Conservation (phyloP, 53 echinoderm and acorn worm species). For the Paracentrotus lividus region DNA sequence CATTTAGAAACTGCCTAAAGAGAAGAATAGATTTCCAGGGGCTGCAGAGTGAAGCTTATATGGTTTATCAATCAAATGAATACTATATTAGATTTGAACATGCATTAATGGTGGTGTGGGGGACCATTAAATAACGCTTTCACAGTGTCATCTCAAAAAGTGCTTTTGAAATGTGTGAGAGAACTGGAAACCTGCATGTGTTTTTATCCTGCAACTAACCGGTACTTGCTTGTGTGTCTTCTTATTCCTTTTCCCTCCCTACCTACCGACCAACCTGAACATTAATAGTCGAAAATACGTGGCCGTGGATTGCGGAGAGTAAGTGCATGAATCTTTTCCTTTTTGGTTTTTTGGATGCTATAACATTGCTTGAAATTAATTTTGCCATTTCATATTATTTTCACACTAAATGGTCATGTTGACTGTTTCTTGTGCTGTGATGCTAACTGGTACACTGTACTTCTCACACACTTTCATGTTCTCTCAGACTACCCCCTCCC, state of each 20-base stretch:
- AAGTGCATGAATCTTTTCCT: slow-evolving; percentile 58
- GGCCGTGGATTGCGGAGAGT: slow-evolving; percentile 56
- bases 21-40: neutral
- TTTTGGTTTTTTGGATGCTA: neutral
- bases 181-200: slow-evolving; percentile 15
- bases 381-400: neutral
- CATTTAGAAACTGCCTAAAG: neutral
- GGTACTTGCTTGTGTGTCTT: slow-evolving; percentile 37
- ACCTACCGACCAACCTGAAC: slow-evolving; percentile 3
- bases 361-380: neutral
- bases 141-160: neutral
- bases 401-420: neutral
- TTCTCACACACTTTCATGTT: neutral
- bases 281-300: slow-evolving; percentile 58
- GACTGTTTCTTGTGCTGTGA: neutral
- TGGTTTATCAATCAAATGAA: neutral
- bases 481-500: neutral
- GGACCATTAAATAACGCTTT: neutral
- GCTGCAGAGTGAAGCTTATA: neutral
- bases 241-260: slow-evolving; percentile 44
- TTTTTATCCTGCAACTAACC: slow-evolving; percentile 52
- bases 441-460: neutral
- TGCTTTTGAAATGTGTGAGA: neutral
- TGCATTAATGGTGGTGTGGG: neutral
- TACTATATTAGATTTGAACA: neutral